Evolutionary conservation across 2,113 vertebrate genomes (phyloP), one percentile per base, ranked within the genome.

Genomic region (Hystrix cristata): DNA sequence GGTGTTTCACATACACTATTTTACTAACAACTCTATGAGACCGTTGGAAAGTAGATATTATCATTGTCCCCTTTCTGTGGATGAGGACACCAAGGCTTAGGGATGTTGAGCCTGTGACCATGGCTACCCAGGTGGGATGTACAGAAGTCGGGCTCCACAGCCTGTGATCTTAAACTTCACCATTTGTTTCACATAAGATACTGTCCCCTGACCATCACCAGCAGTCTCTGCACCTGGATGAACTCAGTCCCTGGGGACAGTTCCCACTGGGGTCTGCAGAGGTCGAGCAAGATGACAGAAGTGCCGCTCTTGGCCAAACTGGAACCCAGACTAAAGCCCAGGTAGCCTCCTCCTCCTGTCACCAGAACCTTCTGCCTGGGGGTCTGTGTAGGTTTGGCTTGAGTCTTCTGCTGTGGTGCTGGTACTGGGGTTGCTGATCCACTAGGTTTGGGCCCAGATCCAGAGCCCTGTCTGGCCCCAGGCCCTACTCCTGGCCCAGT

Each of bases 271-370:
- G 99, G 99, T 91, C 98, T 98, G 71, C 87, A 98, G 31, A 99
- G 90, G 71, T 99, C 99, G 46, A 99, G 98, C 3, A 99, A 98
- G 97, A 99, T 96, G 34, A 99, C 99, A 1, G 98, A 97, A 67
- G 98, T 14, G 18, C 99, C 99, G 2, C 98, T 98, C 65, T 90
- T 97, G 27, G 98, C 98, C 23, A 99, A 99, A 57, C 98, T 98
- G 86, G 98, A 98, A 0, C 99, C 99, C 96, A 99, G 98, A 67
- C 99, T 98, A 87, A 99, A 99, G 1, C 99, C 99, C 65, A 99
- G 99, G 98, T 99, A 99, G 19, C 99, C 99, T 2, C 98, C 99
- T 9, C 99, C 99, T 88, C 99, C 99, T 0, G 99, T 99, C 94
- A 99, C 99, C 97, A 99, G 16, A 25, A 99, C 98, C 98, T 98